These are phyloP conservation scores for Oedothorax gibbosus DNA, from an alignment of 1,140 invertebrate species.

Conservation along the genomic window DNA sequence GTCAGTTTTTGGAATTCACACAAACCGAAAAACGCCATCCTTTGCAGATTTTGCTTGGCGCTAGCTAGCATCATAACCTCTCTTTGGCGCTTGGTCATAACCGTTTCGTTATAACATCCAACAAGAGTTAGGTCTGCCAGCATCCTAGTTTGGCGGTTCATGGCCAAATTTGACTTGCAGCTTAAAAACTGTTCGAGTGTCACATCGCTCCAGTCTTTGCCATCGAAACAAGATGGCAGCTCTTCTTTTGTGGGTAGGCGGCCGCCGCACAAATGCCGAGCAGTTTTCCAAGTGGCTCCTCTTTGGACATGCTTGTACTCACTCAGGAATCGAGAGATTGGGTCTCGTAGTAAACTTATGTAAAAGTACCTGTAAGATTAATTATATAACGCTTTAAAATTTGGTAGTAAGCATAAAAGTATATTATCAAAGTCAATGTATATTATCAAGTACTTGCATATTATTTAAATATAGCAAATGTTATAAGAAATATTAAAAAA, in stretches of 20 bases:
- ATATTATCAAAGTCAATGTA: background rate
- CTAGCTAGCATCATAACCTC: constrained; percentile 89
- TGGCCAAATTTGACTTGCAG: constrained; percentile 92
- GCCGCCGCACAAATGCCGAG: constrained; percentile 89
- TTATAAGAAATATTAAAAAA: no score
- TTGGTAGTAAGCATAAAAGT: background rate
- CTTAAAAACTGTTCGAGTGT: constrained; percentile 86
- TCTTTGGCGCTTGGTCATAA: constrained; percentile 75
- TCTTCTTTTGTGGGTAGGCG: constrained; percentile 78
- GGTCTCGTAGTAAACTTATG: constrained; percentile 93
- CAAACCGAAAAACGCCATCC: constrained; percentile 97
- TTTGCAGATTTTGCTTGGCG: constrained; percentile 93
- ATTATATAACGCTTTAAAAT: background rate
- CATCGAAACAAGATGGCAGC: constrained; percentile 73
- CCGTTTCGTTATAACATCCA: constrained; percentile 92
- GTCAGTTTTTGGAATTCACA: constrained; percentile 95
- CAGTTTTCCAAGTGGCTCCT: constrained; percentile 94
- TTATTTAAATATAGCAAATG: no score
- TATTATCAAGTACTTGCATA: no score
- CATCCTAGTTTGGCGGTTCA: constrained; percentile 98
- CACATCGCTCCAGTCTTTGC: constrained; percentile 73
- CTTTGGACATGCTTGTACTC: constrained; percentile 96
- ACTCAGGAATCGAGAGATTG: constrained; percentile 88
- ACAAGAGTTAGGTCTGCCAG: constrained; percentile 92
- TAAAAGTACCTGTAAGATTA: constrained; percentile 84